Conservation (phyloP, 2,797 vertebrate species). For the Hirundo rustica region DNA sequence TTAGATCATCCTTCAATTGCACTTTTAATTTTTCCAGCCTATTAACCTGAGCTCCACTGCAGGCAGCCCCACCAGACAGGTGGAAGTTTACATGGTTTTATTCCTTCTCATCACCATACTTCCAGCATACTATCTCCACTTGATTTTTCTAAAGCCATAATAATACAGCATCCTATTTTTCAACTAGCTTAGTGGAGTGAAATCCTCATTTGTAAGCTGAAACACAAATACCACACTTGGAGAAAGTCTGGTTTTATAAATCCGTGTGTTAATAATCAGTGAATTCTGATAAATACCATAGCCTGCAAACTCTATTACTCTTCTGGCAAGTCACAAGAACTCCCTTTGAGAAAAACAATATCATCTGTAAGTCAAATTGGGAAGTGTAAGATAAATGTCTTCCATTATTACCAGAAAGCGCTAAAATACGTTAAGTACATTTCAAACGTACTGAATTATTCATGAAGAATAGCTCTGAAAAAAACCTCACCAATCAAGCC, state of each 20-base stretch:
- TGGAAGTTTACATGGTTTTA: background rate
- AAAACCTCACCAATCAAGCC: background rate
- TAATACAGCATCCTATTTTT: background rate
- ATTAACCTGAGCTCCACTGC: background rate
- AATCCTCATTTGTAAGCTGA: background rate
- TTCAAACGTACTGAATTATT: conserved; percentile 40
- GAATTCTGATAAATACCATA: background rate
- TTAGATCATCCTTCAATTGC: background rate
- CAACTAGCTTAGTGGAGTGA: background rate
- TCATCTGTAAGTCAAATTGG: conserved; percentile 28
- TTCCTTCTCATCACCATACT: background rate
- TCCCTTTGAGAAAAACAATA: conserved; percentile 36
- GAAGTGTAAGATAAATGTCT: conserved; percentile 1
- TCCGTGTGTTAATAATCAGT: background rate
- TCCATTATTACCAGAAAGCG: conserved; percentile 16
- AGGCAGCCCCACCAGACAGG: background rate
- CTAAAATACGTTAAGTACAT: conserved; percentile 31
- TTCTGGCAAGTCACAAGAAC: background rate
- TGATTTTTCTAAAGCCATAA: background rate
- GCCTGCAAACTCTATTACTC: conserved; percentile 8
- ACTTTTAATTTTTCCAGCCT: background rate
- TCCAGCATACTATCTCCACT: background rate
- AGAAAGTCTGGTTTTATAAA: conserved; percentile 10
- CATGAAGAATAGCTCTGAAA: background rate
- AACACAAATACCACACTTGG: background rate